Evolutionary conservation across 1,140 invertebrate species (phyloP), one percentile per base, ranked within the genome.

Genomic region (Halotydeus destructor): DNA sequence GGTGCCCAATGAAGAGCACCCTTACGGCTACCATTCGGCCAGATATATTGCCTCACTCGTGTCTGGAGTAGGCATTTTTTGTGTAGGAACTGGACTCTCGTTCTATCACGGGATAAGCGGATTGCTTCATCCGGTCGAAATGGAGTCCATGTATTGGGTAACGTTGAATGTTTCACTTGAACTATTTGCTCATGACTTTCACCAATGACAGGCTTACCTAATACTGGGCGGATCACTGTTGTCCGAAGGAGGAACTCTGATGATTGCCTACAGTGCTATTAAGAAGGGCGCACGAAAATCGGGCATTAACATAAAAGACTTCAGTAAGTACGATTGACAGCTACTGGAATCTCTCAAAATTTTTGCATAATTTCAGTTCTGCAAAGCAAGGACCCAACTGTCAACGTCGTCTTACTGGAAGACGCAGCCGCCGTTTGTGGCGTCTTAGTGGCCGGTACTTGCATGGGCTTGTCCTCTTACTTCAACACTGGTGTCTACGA

Each of bases 11-110:
- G 42, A 52, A 25, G 55, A 59, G 40, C 61, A 65, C 45, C 63
- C 63, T 56, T 65, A 96, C 60, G 89, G 89, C 2, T 96, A 89
- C 57, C 76, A 78, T 36, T 89, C 89, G 54, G 89, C 97, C 80
- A 74, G 83, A 54, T 91, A 97, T 61, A 86, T 98, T 3, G 80
- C 91, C 0, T 94, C 89, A 0, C 64, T 98, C 4, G 93, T 97
- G 57, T 94, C 86, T 25, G 93, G 91, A 2, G 89, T 96, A 11
- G 89, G 89, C 28, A 97, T 98, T 51, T 94, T 97, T 57, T 96
- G 84, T 58, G 77, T 96, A 14, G 91, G 93, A 32, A 78, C 85
- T 28, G 91, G 91, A 12, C 61, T 98, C 16, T 93, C 88, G 5
- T 66, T 91, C 47, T 96, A 98, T 57, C 89, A 98, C 58, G 91